Evolutionary conservation across 2,888 invertebrate species (phyloP).

Genomic region (Tetranychus piercei): DNA sequence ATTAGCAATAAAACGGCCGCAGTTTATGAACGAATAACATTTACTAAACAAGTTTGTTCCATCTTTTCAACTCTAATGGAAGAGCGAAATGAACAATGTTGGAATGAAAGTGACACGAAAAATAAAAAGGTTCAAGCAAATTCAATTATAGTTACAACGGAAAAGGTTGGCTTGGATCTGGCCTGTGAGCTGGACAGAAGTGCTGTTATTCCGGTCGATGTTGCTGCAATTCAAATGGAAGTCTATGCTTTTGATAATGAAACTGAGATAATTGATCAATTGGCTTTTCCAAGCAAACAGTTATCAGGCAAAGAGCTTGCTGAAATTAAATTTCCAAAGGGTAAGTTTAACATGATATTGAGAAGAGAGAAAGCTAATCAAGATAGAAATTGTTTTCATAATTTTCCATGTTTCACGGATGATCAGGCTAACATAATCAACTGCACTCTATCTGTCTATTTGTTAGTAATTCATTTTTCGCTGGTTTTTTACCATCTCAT

Average conservation of each 20-base stretch:
- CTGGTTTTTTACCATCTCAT: too few relatives aligned
- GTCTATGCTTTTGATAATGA: not conserved
- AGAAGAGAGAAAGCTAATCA: too few relatives aligned
- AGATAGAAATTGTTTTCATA: too few relatives aligned
- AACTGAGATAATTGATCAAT: not conserved
- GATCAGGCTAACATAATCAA: too few relatives aligned
- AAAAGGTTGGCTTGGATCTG: not conserved
- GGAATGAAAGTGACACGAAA: not conserved
- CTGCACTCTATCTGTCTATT: too few relatives aligned
- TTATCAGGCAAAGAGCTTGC: not conserved
- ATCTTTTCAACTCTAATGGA: not conserved
- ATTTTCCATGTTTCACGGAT: too few relatives aligned
- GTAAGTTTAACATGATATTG: not conserved
- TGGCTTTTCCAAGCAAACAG: not conserved
- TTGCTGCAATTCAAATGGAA: not conserved
- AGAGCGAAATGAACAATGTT: not conserved
- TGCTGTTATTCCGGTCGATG: not conserved
- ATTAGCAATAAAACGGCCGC: not conserved
- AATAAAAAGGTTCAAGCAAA: not conserved
- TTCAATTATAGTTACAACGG: not conserved
- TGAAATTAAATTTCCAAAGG: not conserved
- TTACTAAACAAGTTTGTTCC: not conserved
- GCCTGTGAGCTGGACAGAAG: not conserved
- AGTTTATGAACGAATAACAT: not conserved
- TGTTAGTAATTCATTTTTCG: too few relatives aligned